Percentiles rank a stretch among this genome's conserved stretches.
These are phyloP conservation scores for Eumerus sabulonum DNA, from an alignment of 2,888 invertebrate genomes.

Conservation along the genomic window DNA sequence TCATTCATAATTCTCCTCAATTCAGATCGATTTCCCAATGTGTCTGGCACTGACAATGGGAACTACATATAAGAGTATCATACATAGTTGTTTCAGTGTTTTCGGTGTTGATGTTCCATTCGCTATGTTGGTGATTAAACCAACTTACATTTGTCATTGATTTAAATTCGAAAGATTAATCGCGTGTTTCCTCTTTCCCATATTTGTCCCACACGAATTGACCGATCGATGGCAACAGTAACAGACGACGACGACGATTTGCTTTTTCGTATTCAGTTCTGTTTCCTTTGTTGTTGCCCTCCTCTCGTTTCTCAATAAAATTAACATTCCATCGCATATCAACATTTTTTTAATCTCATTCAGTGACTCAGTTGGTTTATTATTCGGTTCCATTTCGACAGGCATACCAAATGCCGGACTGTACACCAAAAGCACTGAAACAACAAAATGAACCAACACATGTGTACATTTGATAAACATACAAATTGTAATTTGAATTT, in stretches of 20 bases:
- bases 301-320: conserved; percentile 35
- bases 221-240: conserved; percentile 35
- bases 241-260: conserved; percentile 32
- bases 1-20: conserved; percentile 50
- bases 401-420: background rate
- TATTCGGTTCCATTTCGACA: background rate
- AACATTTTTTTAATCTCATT: conserved; percentile 37
- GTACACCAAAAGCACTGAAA: too few species aligned
- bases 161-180: conserved; percentile 58
- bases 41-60: too few species aligned
- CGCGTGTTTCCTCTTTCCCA: conserved; percentile 59
- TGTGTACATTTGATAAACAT: too few species aligned
- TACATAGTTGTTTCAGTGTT: background rate
- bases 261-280: background rate
- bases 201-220: conserved; percentile 47
- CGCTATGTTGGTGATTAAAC: conserved; percentile 43
- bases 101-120: background rate
- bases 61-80: too few species aligned
- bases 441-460: too few species aligned
- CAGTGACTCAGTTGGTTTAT: conserved; percentile 40
- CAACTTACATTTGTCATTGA: conserved; percentile 62
- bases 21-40: conserved; percentile 14
- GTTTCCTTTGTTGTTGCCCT: conserved; percentile 11
- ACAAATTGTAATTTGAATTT: conserved; percentile 9
- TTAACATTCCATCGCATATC: conserved; percentile 60